Base-by-base conservation (phyloP, 2,888 invertebrate species). In the Amorpha juglandis region DNA sequence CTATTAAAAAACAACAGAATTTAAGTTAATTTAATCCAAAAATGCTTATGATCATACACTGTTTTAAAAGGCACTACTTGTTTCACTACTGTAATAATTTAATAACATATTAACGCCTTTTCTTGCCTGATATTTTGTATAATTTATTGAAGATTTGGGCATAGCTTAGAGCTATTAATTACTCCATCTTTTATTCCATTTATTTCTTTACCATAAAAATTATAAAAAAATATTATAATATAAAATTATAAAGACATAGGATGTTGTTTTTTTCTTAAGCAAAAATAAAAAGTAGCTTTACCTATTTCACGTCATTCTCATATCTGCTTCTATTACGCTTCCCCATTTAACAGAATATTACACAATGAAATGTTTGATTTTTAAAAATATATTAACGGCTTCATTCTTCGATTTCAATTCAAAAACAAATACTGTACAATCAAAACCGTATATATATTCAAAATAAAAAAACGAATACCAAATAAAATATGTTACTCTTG, bases 361-460 rank as follows among this genome's bases (percentile, higher is more conserved):
- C 14, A 9, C 11, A 9, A 2, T 12, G 9, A 6, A 14, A 11
- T 42, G 9, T 9, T 42, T 1, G 3, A 45, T 45, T 11, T 1
- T 12, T 12, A 2, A 45, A 45, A 35, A 33, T n/a, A 53, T 8
- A 35, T 7, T n/a, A 53, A n/a, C 8, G 14, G 7, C 6, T 48
- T 12, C 12, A 12, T 33, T 42, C 38, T 21, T 58, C 58, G 58
- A 58, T 58, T 58, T 58, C 58, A 58, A 58, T 58, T 42, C 58
- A 12, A 55, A 19, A 38, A 6, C 12, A 58, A 14, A 42, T 35
- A 55, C 19, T 6, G n/a, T 42, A 42, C 58, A 58, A 19, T 42
- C 38, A 19, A 58, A 42, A 58, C 42, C 42, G 58, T 19, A 42
- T 38, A n/a, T 9, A 7, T 55, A 6, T n/a, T 16, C 1, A 48